Evolutionary conservation across 2,113 vertebrate species (phyloP), one percentile per base, ranked within the genome.

Genomic region (Perccottus glenii): DNA sequence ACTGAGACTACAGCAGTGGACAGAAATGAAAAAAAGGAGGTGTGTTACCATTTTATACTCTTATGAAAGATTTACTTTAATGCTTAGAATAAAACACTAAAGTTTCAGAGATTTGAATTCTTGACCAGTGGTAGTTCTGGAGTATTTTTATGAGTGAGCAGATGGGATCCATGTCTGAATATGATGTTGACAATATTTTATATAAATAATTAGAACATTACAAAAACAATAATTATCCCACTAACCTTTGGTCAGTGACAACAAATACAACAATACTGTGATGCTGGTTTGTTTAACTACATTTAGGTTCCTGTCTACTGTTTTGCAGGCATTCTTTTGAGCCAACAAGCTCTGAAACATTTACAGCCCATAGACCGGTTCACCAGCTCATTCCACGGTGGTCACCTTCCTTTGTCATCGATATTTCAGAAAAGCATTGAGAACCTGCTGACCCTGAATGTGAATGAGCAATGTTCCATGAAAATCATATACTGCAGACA

Each of bases 281-380:
- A n/a, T 63, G 46, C 32, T 15, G 8, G 53, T 44, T 27, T 11
- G 45, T 56, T n/a, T n/a, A n/a, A n/a, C n/a, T n/a, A n/a, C n/a
- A n/a, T n/a, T n/a, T n/a, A n/a, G n/a, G n/a, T n/a, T n/a, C n/a
- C n/a, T n/a, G n/a, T 15, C n/a, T 45, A 11, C 19, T 59, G 27
- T 59, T 74, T 67, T 14, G 46, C 0, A 0, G 42, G 38, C 51
- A 64, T 73, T 67, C 68, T 52, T 85, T 81, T 78, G 60, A 71
- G 71, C 38, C 55, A 74, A 79, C 75, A 64, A 14, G 63, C 63
- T 45, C 80, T 90, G 78, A 86, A 88, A 87, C 88, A 89, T 90
- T 90, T 84, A 90, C 75, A 79, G 77, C 79, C 74, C 14, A 64
- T 60, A 73, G 56, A 84, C 75, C 66, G 73, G 56, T 70, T 79